Evolutionary conservation across 2,888 invertebrate genomes (phyloP), one percentile per base, ranked within the genome.

Genomic region (Torymus aiolomorphi): DNA sequence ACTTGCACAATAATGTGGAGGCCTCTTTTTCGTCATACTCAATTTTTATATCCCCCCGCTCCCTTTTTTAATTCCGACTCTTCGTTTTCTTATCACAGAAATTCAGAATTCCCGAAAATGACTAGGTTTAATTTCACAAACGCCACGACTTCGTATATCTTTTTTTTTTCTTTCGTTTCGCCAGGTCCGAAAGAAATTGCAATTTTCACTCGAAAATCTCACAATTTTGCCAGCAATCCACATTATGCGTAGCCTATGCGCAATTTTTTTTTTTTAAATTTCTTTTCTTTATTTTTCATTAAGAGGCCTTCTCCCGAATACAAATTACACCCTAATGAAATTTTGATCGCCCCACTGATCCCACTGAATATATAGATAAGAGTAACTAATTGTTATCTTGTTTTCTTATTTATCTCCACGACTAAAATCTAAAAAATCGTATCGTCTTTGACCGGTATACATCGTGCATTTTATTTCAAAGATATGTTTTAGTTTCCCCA

Each of bases 61-160:
- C 54, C 13, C 51, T 74, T 72, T 82, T 74, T 70, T 66, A 42
- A 67, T 77, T 61, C 18, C 42, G 20, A 24, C 20, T 79, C 70
- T 82, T 80, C 75, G 82, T 78, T 74, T 69, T 83, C 86, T 87
- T 90, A 89, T 90, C 90, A 89, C 89, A 89, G 89, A 88, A 88
- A 88, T 86, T 87, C 87, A 88, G 85, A 88, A 85, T 85, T 88
- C 87, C 86, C 87, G 86, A 89, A 88, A 89, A 89, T 90, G 90
- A 90, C 90, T 90, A 90, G 90, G 88, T 87, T 86, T 83, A 89
- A 87, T 88, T 88, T 88, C 87, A 85, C 86, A 86, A 88, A 85
- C 83, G 83, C 83, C 82, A 84, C 77, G 51, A 74, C 73, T 77
- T 76, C 73, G 54, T 42, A 31, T 52, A 24, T 65, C 69, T 72